Base-by-base conservation (phyloP, 37 sponge, comb jelly and placozoan species). In the Haliclona indistincta region DNA sequence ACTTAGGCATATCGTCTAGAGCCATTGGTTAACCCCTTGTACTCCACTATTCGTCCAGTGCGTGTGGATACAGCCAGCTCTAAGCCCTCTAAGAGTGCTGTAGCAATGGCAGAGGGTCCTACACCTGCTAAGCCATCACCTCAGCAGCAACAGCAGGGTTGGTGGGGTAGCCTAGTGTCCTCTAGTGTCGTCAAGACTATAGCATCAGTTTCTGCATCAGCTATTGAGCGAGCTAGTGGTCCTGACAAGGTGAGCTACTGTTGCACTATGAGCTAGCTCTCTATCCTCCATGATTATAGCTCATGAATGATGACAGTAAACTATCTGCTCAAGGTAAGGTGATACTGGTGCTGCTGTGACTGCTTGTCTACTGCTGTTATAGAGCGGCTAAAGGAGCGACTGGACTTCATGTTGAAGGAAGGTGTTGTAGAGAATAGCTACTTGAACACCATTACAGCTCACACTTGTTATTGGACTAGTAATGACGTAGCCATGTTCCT, bases 1-100 rank as follows among this genome's bases (percentile, higher is more conserved):
- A 25, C 6, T 6, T 78, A 92, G 93, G 92, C 92, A 13, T 95
- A 91, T 53, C 75, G 95, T 35, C 67, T 89, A 62, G 95, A 95
- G 89, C 95, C 95, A 36, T 79, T 95, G 3, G 37, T 95, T 22
- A 85, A 81, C 54, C 65, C 67, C 1, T n/a, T 75, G 41, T 95
- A 95, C 74, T 23, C 83, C 19, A 66, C 80, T 22, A 47, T 91
- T 26, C 73, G 51, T 29, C 96, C 92, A 49, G 83, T 95, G 13
- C 81, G 71, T 20, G 29, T 95, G 54, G 94, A 89, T 63, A 78
- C 23, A 49, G 82, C 94, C 3, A 49, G 87, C 38, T 68, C 73
- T 17, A 87, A 78, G 32, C 85, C 90, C 22, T 64, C 77, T n/a
- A 67, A 82, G 53, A 81, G 75, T 32, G 64, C 79, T 19, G 45